Evolutionary conservation across 1,140 invertebrate genomes (phyloP).

Genomic region (Atta cephalotes): DNA sequence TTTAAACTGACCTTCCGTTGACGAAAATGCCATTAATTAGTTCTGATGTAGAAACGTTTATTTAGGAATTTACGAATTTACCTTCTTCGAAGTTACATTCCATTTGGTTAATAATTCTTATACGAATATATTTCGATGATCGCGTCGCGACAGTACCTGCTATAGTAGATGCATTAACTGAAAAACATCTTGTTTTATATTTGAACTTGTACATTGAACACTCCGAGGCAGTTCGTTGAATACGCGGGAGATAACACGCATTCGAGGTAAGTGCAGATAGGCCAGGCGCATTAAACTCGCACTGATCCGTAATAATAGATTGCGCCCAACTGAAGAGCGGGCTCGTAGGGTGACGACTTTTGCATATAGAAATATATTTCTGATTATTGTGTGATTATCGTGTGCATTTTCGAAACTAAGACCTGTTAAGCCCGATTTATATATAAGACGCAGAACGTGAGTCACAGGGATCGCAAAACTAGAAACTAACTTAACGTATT

Average conservation of each 20-base stretch:
- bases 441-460: too few relatives aligned
- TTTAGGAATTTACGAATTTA: too few relatives aligned
- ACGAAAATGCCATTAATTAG: too few relatives aligned
- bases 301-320: constrained; percentile 52
- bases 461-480: too few relatives aligned
- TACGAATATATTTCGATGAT: neutral
- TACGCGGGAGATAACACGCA: constrained; percentile 31
- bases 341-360: neutral
- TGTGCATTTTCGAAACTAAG: neutral
- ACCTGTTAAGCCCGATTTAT: neutral
- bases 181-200: constrained; percentile 17
- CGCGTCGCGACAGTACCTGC: neutral
- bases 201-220: constrained; percentile 4
- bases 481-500: too few relatives aligned
- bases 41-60: too few relatives aligned
- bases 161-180: neutral
- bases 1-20: too few relatives aligned
- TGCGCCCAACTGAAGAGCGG: neutral
- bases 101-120: neutral
- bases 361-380: constrained; percentile 9
- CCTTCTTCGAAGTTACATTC: too few relatives aligned
- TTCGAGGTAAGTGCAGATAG: constrained; percentile 37
- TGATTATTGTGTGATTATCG: neutral
- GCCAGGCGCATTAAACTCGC: constrained; percentile 29
- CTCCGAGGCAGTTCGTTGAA: neutral